Conservation (phyloP, 2,888 invertebrate species). For the Cetonia aurata region DNA sequence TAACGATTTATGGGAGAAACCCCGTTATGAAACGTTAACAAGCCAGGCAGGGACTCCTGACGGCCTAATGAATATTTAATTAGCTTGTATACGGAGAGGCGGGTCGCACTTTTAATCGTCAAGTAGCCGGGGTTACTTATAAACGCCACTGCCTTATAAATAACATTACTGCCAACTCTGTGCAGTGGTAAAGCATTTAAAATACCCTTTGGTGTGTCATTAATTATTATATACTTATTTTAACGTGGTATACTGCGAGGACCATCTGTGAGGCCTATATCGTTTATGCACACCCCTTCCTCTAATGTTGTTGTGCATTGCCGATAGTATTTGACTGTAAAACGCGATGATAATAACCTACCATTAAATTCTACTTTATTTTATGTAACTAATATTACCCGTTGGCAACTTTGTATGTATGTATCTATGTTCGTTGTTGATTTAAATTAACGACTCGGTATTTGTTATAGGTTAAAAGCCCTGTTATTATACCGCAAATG, state of each 20-base stretch:
- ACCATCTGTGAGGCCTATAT: not conserved
- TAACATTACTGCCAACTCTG: slow-evolving; percentile 5
- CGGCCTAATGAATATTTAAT: slow-evolving; percentile 56
- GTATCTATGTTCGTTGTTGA: slow-evolving; percentile 14
- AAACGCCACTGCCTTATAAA: slow-evolving; percentile 20
- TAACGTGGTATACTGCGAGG: not conserved
- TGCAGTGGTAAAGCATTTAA: slow-evolving; percentile 5
- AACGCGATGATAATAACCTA: not conserved
- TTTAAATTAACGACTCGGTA: slow-evolving; percentile 28
- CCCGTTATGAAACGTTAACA: slow-evolving; percentile 52
- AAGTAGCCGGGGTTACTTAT: slow-evolving; percentile 10
- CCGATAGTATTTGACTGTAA: slow-evolving; percentile 3
- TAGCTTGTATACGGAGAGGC: slow-evolving; percentile 46
- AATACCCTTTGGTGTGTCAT: slow-evolving; percentile 5
- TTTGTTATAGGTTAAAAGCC: slow-evolving; percentile 22
- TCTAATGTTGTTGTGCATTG: not conserved
- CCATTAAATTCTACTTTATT: too few relatives aligned
- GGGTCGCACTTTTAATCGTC: slow-evolving; percentile 35
- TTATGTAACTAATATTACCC: not conserved
- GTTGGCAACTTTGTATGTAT: not conserved
- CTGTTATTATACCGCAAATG: slow-evolving; percentile 23
- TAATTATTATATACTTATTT: slow-evolving; percentile 16
- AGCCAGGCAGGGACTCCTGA: slow-evolving; percentile 49
- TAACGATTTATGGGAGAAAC: slow-evolving; percentile 42
- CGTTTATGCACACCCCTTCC: not conserved